phyloP scores from a whole-genome alignment of 2,113 vertebrate genomes.

The Xiphophorus hellerii region DNA sequence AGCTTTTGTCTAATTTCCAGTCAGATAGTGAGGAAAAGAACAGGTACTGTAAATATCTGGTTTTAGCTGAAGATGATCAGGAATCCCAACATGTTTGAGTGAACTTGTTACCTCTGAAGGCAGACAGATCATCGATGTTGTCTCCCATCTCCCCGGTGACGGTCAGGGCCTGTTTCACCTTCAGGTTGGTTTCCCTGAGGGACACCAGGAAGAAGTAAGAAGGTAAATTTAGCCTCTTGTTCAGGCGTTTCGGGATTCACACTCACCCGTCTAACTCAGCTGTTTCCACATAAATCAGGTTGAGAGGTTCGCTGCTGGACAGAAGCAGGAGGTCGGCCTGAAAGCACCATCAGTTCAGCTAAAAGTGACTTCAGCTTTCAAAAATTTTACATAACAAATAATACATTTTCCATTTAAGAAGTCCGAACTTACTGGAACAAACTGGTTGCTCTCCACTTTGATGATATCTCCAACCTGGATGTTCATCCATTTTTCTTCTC shows the following conservation, averaged over 20 bases:
- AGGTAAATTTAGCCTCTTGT: not conserved
- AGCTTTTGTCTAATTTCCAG: not conserved
- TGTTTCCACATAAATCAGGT: conserved; percentile 92
- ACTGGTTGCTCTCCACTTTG: conserved; percentile 90
- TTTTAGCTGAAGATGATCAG: not conserved
- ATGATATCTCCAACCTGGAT: conserved; percentile 96
- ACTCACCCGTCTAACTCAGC: conserved; percentile 92
- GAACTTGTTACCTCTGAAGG: conserved; percentile 84
- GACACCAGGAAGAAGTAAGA: conserved; percentile 21
- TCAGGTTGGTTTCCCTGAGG: conserved; percentile 94
- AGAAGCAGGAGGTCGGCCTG: conserved; percentile 93
- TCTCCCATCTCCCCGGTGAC: conserved; percentile 87
- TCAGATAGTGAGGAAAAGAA: no score
- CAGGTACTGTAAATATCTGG: not conserved
- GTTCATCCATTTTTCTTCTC: conserved; percentile 91
- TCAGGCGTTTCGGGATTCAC: not conserved
- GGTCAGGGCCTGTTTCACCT: conserved; percentile 92
- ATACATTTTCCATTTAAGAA: not conserved
- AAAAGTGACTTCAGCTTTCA: not conserved
- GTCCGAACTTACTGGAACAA: conserved; percentile 87
- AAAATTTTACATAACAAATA: no score
- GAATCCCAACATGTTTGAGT: not conserved
- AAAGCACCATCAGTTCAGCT: not conserved
- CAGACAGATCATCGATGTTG: conserved; percentile 78
- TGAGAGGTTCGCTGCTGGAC: conserved; percentile 92